Conservation (phyloP, 2,797 vertebrate species). For the Oreochromis mossambicus region DNA sequence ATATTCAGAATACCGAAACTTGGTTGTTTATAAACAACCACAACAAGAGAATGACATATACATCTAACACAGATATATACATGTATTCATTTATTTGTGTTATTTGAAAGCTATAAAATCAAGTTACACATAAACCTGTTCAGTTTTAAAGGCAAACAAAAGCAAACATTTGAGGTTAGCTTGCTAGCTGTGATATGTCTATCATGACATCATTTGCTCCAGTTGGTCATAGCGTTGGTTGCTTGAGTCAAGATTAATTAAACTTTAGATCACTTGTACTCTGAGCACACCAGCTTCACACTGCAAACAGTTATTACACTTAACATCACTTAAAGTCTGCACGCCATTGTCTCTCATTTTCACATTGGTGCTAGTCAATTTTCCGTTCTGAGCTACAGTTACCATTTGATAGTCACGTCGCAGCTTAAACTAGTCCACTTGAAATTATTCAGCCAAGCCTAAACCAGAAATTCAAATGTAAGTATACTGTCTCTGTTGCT, state of each 20-base stretch:
- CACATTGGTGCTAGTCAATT: rapidly evolving
- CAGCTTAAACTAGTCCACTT: not conserved
- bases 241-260: not conserved
- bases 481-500: not conserved
- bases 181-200: not conserved
- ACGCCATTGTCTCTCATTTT: not conserved
- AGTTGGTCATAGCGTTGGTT: not conserved
- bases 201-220: not conserved
- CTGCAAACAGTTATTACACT: not conserved
- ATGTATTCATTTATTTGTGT: not conserved
- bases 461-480: not conserved
- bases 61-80: not conserved
- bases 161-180: not conserved
- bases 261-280: not conserved
- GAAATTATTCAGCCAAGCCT: not conserved
- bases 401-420: not conserved
- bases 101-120: not conserved
- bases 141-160: not conserved
- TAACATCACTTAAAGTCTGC: not conserved
- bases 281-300: not conserved
- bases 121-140: not conserved
- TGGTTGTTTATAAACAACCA: not conserved
- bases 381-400: not conserved
- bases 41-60: not conserved
- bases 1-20: not conserved